Evolutionary conservation across 2,113 vertebrate genomes (phyloP).

Genomic region (Antigone vipio): DNA sequence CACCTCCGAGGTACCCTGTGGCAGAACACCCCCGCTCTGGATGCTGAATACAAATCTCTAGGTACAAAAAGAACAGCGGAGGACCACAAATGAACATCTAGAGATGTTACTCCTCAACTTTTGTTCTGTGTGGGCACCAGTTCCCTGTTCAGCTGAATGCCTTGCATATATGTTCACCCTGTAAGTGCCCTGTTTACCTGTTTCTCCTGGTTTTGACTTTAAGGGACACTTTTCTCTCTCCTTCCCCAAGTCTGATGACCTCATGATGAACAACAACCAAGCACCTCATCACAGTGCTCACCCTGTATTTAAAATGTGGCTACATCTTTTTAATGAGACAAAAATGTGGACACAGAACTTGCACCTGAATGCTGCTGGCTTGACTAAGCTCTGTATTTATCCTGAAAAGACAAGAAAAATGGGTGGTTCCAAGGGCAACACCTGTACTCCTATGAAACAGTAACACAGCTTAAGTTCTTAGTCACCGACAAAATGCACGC

Average conservation of each 20-base stretch:
- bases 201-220: not conserved
- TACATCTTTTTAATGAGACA: constrained; percentile 14
- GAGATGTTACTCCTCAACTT: not conserved
- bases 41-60: not conserved
- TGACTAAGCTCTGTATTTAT: constrained; percentile 10
- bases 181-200: not conserved
- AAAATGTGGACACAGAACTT: not conserved
- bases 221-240: not conserved
- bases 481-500: not conserved
- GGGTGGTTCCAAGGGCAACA: not conserved
- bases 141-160: not conserved
- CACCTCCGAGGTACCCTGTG: not conserved
- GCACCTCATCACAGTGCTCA: not conserved
- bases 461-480: not conserved
- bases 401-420: constrained; percentile 17
- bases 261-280: not conserved
- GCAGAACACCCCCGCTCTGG: not conserved
- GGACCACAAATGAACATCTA: not conserved
- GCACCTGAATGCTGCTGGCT: not conserved
- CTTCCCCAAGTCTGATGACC: not conserved
- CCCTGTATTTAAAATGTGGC: constrained; percentile 21
- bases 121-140: not conserved
- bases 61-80: not conserved
- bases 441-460: not conserved
- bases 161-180: fast-evolving